These are phyloP conservation scores for Zaprionus nigranus DNA, from an alignment of 1,140 invertebrate species.

Conservation along the genomic window DNA sequence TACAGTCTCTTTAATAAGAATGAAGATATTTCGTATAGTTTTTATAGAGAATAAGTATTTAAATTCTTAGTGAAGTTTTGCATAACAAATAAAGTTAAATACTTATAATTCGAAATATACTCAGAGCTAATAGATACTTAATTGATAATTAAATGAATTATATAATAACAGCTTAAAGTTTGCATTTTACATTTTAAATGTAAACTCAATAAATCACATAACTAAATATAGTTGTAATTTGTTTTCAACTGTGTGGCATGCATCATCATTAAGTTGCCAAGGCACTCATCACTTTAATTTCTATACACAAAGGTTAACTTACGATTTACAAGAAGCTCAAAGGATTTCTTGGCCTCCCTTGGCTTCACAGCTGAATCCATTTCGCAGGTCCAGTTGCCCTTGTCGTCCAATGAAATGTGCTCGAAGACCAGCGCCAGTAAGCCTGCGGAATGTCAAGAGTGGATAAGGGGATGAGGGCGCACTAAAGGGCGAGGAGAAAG, in stretches of 20 bases:
- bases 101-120: no score
- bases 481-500: background rate
- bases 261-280: background rate
- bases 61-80: no score
- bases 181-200: no score
- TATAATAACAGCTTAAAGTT: no score
- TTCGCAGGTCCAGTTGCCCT: constrained; percentile 84
- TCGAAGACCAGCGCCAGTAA: constrained; percentile 83
- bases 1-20: no score
- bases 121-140: no score
- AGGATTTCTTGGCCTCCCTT: constrained; percentile 68
- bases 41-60: background rate
- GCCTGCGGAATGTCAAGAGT: constrained; percentile 41
- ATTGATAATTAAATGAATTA: no score
- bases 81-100: no score
- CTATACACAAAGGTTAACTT: constrained; percentile 56
- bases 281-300: background rate
- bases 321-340: constrained; percentile 85
- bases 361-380: constrained; percentile 52
- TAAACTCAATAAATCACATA: background rate
- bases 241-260: background rate
- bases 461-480: background rate
- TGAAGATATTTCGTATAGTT: no score
- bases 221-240: background rate
- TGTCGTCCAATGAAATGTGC: constrained; percentile 79